Conservation (phyloP, 2,113 vertebrate genomes). For the Oxyruncus cristatus region DNA sequence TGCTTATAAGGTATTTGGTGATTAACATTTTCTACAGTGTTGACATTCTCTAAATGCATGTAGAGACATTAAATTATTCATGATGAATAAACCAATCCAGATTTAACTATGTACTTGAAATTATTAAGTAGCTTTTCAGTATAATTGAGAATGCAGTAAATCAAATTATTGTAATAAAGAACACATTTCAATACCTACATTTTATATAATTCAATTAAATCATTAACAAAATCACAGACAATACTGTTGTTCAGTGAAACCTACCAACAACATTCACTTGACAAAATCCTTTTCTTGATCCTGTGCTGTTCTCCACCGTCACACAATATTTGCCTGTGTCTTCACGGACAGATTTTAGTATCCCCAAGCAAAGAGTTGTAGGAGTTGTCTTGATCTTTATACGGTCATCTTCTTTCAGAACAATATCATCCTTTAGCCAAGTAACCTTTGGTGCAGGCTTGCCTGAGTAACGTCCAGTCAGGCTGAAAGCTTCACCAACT, state of each 20-base stretch:
- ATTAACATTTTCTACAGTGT: not conserved
- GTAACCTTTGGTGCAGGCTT: slow-evolving; percentile 90
- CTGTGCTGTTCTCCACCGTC: slow-evolving; percentile 91
- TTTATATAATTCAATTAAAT: not conserved
- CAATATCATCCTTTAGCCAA: slow-evolving; percentile 89
- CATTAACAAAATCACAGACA: not conserved
- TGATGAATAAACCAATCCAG: not conserved
- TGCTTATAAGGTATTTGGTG: not conserved
- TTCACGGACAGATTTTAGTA: slow-evolving; percentile 86
- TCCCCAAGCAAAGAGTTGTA: slow-evolving; percentile 84
- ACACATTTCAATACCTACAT: not conserved
- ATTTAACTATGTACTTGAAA: not conserved
- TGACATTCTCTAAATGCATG: not conserved
- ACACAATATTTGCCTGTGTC: slow-evolving; percentile 95
- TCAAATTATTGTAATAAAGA: not conserved
- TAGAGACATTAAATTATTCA: not conserved
- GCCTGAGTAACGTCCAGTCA: slow-evolving; percentile 90
- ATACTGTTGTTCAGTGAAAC: slow-evolving; percentile 35
- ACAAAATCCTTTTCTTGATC: slow-evolving; percentile 91
- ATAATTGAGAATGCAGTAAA: not conserved
- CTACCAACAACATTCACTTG: slow-evolving; percentile 92
- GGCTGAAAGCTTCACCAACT: slow-evolving; percentile 90
- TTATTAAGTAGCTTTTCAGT: not conserved
- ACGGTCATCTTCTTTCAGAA: slow-evolving; percentile 86
- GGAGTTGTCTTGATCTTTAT: slow-evolving; percentile 87